These are phyloP conservation scores for Nymphicus hollandicus DNA, from an alignment of 2,113 vertebrate genomes.

Conservation along the genomic window DNA sequence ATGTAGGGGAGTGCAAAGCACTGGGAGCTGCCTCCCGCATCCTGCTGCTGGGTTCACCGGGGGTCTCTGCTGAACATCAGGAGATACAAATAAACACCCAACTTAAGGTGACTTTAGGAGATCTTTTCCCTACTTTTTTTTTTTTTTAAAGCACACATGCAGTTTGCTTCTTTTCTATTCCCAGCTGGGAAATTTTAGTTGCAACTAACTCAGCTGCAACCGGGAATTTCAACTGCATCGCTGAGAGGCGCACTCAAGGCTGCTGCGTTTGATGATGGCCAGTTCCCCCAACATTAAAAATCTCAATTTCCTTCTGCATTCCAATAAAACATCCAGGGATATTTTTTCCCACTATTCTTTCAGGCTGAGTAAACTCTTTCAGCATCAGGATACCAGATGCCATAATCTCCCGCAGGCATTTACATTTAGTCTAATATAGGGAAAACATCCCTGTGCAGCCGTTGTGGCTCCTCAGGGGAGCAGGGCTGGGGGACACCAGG, in stretches of 20 bases:
- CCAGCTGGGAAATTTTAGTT: background rate
- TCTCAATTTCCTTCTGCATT: conserved; percentile 57
- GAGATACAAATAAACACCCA: background rate
- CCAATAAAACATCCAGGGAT: background rate
- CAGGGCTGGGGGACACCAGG: background rate
- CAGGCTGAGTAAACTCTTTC: conserved; percentile 40
- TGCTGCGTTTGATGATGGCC: background rate
- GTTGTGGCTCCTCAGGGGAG: accelerated
- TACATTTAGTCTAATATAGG: background rate
- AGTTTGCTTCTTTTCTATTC: accelerated
- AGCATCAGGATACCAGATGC: conserved; percentile 58
- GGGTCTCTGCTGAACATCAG: background rate
- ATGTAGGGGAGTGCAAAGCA: background rate
- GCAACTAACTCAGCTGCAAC: background rate
- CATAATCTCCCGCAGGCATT: background rate
- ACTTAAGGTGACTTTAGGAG: background rate
- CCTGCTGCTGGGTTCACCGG: background rate
- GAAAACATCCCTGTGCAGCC: background rate
- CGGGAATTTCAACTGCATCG: background rate
- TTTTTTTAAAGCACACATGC: accelerated
- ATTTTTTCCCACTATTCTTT: conserved; percentile 1
- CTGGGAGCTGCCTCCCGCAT: accelerated
- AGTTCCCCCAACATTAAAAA: background rate
- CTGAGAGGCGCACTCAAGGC: background rate
- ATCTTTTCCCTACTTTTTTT: accelerated